A percentile compares a stretch with the other conserved stretches of the same genome.
phyloP scores from a whole-genome alignment of 2,113 vertebrate species.

The Aleadryas rufinucha region DNA sequence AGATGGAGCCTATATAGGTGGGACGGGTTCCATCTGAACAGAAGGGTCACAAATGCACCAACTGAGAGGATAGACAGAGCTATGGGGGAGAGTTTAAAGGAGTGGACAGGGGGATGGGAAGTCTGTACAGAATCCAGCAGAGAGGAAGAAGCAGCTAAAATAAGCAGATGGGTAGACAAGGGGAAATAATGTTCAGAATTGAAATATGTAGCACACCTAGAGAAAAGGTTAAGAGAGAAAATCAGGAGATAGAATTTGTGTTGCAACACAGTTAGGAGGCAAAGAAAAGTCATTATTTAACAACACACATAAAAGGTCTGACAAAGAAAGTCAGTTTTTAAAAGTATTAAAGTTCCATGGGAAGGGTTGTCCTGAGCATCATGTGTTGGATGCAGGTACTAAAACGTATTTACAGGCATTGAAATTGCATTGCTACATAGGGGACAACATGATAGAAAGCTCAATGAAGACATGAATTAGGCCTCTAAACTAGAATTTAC shows the following conservation, averaged over 20 bases:
- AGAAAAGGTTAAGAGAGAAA: conserved; percentile 40
- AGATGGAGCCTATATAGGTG: conserved; percentile 81
- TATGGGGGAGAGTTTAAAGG: conserved; percentile 82
- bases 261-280: not conserved
- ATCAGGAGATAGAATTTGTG: conserved; percentile 8
- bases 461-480: not conserved
- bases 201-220: conserved; percentile 59
- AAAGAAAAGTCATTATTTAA: not conserved
- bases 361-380: not conserved
- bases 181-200: conserved; percentile 52
- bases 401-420: not conserved
- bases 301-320: not conserved
- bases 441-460: not conserved
- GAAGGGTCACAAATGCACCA: conserved; percentile 79
- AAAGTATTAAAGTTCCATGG: not conserved
- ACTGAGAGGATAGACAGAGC: conserved; percentile 84
- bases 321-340: not conserved
- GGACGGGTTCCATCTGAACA: conserved; percentile 80
- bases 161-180: conserved; percentile 77
- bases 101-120: conserved; percentile 75
- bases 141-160: conserved; percentile 75
- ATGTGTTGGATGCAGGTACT: not conserved
- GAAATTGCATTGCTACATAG: not conserved
- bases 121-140: conserved; percentile 71
- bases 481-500: not conserved